These are phyloP conservation scores for Barnardius zonarius DNA, from an alignment of 2,113 vertebrate species.

Conservation along the genomic window DNA sequence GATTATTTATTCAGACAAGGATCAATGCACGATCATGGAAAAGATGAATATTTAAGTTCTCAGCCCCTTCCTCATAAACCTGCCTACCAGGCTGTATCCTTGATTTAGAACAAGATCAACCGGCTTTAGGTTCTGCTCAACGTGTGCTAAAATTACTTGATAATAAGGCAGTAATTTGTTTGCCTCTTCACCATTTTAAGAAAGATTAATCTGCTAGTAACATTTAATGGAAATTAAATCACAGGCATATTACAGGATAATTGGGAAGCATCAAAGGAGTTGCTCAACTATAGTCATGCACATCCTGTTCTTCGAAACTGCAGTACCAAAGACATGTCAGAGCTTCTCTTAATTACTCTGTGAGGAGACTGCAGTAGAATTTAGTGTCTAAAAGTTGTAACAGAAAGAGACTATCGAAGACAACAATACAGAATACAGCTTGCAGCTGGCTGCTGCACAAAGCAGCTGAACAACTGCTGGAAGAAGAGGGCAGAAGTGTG, in stretches of 20 bases:
- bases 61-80: background rate
- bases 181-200: conserved; percentile 68
- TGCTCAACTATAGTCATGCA: conserved; percentile 43
- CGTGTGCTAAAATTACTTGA: conserved; percentile 54
- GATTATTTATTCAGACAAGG: background rate
- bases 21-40: background rate
- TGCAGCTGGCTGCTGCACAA: background rate
- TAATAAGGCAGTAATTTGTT: conserved; percentile 61
- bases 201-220: conserved; percentile 68
- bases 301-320: background rate
- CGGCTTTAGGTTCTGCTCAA: conserved; percentile 48
- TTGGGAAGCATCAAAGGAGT: conserved; percentile 62
- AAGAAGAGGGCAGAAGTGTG: background rate
- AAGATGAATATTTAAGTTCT: background rate
- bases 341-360: background rate
- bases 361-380: background rate
- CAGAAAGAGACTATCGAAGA: background rate
- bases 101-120: conserved; percentile 7
- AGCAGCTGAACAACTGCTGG: background rate
- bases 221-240: conserved; percentile 74
- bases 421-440: background rate
- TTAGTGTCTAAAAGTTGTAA: background rate
- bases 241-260: conserved; percentile 63
- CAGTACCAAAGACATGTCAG: background rate
- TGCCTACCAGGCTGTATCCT: background rate